A percentile compares a stretch with the other conserved stretches of the same genome.
phyloP scores from a whole-genome alignment of 2,888 invertebrate species.

The Dyspetes luteomarginatus region DNA sequence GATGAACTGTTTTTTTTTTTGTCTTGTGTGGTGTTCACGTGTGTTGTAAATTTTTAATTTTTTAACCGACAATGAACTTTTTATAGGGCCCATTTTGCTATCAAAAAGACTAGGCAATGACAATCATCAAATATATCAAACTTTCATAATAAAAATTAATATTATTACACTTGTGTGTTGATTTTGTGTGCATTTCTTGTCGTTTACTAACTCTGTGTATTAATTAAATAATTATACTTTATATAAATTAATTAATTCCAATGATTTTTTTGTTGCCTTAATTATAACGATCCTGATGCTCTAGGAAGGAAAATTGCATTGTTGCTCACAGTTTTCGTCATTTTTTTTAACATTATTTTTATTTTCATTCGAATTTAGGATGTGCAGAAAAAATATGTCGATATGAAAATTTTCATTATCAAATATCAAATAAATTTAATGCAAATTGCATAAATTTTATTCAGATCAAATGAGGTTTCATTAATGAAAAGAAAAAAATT shows the following conservation, averaged over 20 bases:
- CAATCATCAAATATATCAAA: conserved; percentile 38
- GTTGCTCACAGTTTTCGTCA: no score
- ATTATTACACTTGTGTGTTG: conserved; percentile 33
- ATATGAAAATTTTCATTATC: no score
- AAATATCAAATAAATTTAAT: no score
- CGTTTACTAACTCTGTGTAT: conserved; percentile 55
- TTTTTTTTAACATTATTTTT: no score
- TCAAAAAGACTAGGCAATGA: conserved; percentile 16
- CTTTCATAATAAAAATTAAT: conserved; percentile 58
- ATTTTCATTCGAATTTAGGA: no score
- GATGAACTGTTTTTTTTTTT: conserved; percentile 50
- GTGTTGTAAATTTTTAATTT: conserved; percentile 14
- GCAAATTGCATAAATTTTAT: no score
- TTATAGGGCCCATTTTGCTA: conserved; percentile 44
- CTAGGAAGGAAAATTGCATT: not conserved
- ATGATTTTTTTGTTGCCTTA: conserved; percentile 22
- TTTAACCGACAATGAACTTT: conserved; percentile 36
- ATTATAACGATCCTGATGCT: conserved; percentile 25
- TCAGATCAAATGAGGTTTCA: no score
- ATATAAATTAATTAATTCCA: conserved; percentile 36
- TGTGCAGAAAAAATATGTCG: no score
- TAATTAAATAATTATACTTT: conserved; percentile 48
- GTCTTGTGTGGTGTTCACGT: conserved; percentile 24
- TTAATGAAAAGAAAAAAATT: not conserved
- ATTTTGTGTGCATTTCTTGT: conserved; percentile 39